Evolutionary conservation across 2,797 vertebrate genomes (phyloP), one percentile per base, ranked within the genome.

Genomic region (Morus bassanus): DNA sequence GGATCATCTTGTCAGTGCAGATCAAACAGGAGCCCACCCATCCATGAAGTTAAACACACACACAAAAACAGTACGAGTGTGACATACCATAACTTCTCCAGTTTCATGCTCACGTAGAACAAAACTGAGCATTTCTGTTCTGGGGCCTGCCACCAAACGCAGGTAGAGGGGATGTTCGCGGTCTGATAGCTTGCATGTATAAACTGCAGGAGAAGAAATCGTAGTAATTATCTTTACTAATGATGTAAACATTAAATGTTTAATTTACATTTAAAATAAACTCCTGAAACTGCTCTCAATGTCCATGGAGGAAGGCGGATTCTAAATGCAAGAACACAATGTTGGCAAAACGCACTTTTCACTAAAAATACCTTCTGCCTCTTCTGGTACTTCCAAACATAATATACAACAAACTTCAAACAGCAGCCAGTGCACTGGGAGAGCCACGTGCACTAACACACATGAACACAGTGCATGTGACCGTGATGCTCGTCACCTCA

Each of bases 31-130:
- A 83, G 65, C 68, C 57, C 67, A 18, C 35, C 64, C 75, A 85
- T 18, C 51, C 85, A 11, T 15, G 65, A 69, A 21, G 35, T 24
- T 48, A 23, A 61, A 83, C 31, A 70, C 8, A 48, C 46, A 69
- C 37, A 59, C 23, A 21, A 63, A 63, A 12, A 10, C 68, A 69
- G 45, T 25, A 33, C 0, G 5, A 22, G 16, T 1, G 15, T 50
- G 79, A 84, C 96, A 63, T 95, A 99, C 98, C 98, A 99, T 98
- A 72, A 99, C 99, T 98, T 99, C 99, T 97, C 99, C 99, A 2
- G 98, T 99, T 98, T 99, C 99, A n/a, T 99, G 99, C 85, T 99
- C 99, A 43, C 98, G 98, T 73, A 99, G 98, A 35, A 99, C 99
- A 92, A 99, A 99, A 96, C 99, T 99, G 61, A 99, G 98, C 5